Evolutionary conservation across 2,797 vertebrate species (phyloP).

Genomic region (Passerculus sandwichensis): DNA sequence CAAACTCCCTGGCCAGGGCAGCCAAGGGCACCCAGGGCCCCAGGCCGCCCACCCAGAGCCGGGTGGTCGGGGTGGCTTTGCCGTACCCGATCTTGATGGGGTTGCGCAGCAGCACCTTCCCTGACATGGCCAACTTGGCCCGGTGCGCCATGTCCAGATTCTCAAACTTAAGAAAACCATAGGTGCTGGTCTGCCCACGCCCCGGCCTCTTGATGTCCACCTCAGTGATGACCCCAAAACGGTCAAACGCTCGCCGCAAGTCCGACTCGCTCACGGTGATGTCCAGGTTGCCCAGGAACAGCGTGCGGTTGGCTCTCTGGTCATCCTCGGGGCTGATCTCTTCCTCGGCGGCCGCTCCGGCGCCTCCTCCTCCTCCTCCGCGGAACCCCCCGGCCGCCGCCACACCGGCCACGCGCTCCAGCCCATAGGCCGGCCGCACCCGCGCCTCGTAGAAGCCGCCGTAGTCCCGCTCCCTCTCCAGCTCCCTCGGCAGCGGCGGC

Average conservation of each 20-base stretch:
- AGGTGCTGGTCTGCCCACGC: constrained; percentile 92
- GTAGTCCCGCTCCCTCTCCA: constrained; percentile 93
- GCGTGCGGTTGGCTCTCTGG: constrained; percentile 94
- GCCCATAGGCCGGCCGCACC: constrained; percentile 86
- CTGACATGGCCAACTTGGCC: constrained; percentile 96
- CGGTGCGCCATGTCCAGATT: constrained; percentile 98
- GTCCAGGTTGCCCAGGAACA: constrained; percentile 97
- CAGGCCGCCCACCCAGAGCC: constrained; percentile 96
- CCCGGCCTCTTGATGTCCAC: constrained; percentile 95
- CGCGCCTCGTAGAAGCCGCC: constrained; percentile 92
- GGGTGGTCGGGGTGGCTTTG: constrained; percentile 94
- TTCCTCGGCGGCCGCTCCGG: constrained; percentile 76
- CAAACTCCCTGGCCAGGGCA: constrained; percentile 94
- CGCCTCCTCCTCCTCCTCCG: constrained; percentile 53
- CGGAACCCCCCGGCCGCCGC: constrained; percentile 82
- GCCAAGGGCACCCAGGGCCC: constrained; percentile 96
- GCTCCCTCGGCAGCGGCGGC: constrained; percentile 88
- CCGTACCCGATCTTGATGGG: constrained; percentile 98
- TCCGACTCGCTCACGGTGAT: constrained; percentile 93
- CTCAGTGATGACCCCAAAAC: constrained; percentile 95
- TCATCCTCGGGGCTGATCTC: constrained; percentile 96
- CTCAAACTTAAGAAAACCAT: constrained; percentile 97
- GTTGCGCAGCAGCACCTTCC: constrained; percentile 93
- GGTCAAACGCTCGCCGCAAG: constrained; percentile 90
- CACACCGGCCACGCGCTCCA: constrained; percentile 82